Conservation (phyloP, 2,888 invertebrate genomes). For the Escarpia spicata region DNA sequence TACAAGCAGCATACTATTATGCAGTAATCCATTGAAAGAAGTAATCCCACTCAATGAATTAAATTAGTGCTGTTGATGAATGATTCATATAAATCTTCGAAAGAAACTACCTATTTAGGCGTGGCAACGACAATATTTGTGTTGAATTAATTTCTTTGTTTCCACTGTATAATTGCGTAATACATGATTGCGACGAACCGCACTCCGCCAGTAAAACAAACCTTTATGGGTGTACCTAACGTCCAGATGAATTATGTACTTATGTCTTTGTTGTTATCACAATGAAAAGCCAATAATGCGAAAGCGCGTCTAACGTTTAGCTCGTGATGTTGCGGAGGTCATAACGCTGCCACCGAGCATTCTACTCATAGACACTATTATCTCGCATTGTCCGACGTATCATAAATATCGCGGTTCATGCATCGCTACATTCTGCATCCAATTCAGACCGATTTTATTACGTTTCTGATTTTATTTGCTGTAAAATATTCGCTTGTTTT, state of each 20-base stretch:
- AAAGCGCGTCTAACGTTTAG: background rate
- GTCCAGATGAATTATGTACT: background rate
- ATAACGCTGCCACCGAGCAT: background rate
- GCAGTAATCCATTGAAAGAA: background rate
- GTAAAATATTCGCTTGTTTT: background rate
- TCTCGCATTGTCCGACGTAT: background rate
- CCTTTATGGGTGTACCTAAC: background rate
- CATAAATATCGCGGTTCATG: background rate
- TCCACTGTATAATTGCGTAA: background rate
- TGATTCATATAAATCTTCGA: background rate
- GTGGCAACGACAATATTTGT: background rate
- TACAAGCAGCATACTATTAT: background rate
- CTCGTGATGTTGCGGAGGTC: background rate
- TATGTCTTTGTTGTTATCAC: background rate
- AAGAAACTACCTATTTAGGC: background rate
- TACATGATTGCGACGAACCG: background rate
- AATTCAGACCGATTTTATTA: background rate
- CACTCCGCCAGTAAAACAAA: background rate
- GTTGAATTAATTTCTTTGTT: constrained; percentile 12
- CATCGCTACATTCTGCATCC: background rate
- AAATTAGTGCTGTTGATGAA: background rate
- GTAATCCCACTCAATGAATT: background rate
- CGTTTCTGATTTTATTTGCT: background rate
- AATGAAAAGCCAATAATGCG: background rate
- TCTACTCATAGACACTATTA: background rate